Percentiles rank a stretch among this genome's conserved stretches.
phyloP scores from a whole-genome alignment of 2,113 vertebrate genomes.

The Cygnus buccinator region DNA sequence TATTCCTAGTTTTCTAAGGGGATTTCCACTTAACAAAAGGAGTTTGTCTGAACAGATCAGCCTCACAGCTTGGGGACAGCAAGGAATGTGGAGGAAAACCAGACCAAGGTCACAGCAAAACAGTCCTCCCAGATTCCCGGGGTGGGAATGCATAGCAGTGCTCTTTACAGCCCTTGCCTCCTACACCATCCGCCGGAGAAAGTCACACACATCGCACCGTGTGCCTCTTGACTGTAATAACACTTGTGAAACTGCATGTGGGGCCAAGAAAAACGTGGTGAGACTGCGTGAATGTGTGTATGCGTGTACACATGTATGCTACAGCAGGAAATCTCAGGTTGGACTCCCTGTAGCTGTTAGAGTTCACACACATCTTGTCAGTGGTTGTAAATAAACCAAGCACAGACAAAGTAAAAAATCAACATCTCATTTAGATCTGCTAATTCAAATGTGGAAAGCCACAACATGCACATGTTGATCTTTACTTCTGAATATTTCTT shows the following conservation, averaged over 20 bases:
- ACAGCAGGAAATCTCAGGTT: neutral
- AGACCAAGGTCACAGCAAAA: conserved; percentile 22
- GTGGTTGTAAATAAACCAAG: neutral
- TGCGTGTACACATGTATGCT: fast-evolving
- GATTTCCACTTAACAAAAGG: conserved; percentile 18
- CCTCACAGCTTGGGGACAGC: neutral
- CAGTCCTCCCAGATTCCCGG: conserved; percentile 1
- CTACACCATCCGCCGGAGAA: neutral
- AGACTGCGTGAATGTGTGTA: neutral
- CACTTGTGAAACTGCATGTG: neutral
- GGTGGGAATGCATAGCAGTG: neutral
- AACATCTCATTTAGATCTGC: neutral
- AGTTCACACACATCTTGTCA: neutral
- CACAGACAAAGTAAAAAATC: neutral
- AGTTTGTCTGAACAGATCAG: conserved; percentile 25
- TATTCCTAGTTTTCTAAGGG: conserved; percentile 2
- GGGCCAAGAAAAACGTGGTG: neutral
- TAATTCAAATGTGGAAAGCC: neutral
- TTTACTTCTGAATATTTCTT: neutral
- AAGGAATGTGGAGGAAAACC: conserved; percentile 23
- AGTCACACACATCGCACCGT: fast-evolving
- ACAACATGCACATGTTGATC: neutral
- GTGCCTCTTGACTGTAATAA: neutral
- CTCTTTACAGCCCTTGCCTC: neutral
- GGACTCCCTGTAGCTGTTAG: neutral